These are phyloP conservation scores for Gallinago undulata DNA, from an alignment of 2,113 vertebrate species.

Conservation along the genomic window DNA sequence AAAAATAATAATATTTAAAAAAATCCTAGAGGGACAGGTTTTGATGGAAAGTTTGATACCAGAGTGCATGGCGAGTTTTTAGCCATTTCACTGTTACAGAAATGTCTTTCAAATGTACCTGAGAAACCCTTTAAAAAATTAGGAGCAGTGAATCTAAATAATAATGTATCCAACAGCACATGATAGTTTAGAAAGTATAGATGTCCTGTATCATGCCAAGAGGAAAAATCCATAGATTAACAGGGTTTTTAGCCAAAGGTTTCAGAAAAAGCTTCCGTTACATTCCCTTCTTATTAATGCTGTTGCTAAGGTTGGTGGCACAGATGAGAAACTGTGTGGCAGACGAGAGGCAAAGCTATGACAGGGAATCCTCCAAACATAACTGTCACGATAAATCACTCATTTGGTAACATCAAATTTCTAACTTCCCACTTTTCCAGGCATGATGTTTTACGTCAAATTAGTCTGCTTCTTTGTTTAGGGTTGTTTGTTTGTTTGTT, in stretches of 20 bases:
- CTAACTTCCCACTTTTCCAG: neutral
- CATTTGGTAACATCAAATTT: neutral
- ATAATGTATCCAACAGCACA: neutral
- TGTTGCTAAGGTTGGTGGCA: neutral
- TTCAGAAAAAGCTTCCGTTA: neutral
- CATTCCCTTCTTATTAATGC: neutral
- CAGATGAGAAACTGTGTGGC: neutral
- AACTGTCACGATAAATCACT: neutral
- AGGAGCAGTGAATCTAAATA: neutral
- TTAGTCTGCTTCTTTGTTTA: neutral
- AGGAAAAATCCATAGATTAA: neutral
- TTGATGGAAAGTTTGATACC: constrained; percentile 37
- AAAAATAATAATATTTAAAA: neutral
- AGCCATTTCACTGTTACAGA: neutral
- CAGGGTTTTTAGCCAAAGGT: neutral
- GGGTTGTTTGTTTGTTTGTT: neutral
- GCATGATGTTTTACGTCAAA: neutral
- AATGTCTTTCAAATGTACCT: neutral
- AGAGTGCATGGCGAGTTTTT: neutral
- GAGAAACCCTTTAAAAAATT: neutral
- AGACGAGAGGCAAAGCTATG: neutral
- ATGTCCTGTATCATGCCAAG: neutral
- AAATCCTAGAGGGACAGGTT: neutral
- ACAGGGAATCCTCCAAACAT: neutral
- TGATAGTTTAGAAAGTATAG: neutral